Conservation (phyloP, 2,113 vertebrate genomes). For the Gavialis gangeticus region DNA sequence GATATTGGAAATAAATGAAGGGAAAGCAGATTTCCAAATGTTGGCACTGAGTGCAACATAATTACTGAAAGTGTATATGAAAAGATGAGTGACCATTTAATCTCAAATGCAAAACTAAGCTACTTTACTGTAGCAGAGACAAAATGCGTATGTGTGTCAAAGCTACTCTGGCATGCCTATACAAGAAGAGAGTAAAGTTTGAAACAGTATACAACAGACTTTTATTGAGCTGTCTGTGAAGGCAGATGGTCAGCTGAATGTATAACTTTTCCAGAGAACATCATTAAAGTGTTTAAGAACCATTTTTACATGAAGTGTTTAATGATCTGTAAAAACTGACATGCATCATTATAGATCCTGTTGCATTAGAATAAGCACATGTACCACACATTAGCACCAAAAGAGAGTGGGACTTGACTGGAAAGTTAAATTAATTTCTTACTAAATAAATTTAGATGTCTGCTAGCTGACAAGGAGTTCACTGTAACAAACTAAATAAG, state of each 20-base stretch:
- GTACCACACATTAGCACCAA: not conserved
- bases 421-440: conserved; percentile 24
- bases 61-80: conserved; percentile 27
- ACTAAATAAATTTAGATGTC: not conserved
- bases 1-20: not conserved
- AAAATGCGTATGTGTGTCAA: not conserved
- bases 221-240: not conserved
- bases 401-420: not conserved
- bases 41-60: conserved; percentile 16
- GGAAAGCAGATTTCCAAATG: conserved; percentile 48
- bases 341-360: not conserved
- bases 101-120: conserved; percentile 30
- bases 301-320: not conserved
- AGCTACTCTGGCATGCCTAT: conserved; percentile 16
- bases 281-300: not conserved
- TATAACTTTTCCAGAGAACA: not conserved
- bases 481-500: not conserved
- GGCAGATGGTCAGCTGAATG: not conserved
- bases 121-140: conserved; percentile 17
- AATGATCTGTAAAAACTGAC: not conserved
- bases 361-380: not conserved
- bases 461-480: conserved; percentile 3
- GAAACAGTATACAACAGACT: not conserved
- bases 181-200: conserved; percentile 4
- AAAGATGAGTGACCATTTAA: conserved; percentile 10